Evolutionary conservation across 2,888 invertebrate genomes (phyloP), one percentile per base, ranked within the genome.

Genomic region (Torymus tubicola): DNA sequence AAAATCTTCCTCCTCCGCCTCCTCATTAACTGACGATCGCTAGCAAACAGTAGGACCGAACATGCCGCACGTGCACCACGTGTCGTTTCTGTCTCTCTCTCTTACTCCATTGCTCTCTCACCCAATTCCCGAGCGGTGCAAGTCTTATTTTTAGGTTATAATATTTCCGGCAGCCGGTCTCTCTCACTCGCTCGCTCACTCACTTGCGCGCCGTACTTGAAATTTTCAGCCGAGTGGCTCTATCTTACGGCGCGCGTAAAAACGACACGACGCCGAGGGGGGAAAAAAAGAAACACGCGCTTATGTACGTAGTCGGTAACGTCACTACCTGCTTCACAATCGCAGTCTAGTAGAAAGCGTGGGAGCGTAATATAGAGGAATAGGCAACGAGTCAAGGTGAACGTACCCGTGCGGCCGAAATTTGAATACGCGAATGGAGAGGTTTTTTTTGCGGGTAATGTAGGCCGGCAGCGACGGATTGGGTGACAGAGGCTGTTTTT

Each of bases 81-180:
- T 42, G 42, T 42, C 31, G 31, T 31, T 8, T 31, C 31, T 5
- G 0, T 31, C 42, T 42, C 21, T 21, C 21, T 21, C 21, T 21
- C 2, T 21, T 21, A 21, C 21, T 21, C 42, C 42, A 42, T 42
- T 42, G 10, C 42, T 42, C 42, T 42, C 42, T 42, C 42, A 42
- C 42, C 8, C 42, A 42, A 42, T 42, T 42, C 42, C 8, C 42
- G 8, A 8, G 42, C 42, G 42, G 42, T 8, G 42, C 8, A 8
- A 42, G 42, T 67, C 67, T 78, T 78, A 78, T 78, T 78, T 81
- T 78, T 81, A 78, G 81, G 81, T 78, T 78, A 78, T 78, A 78
- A 78, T 78, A 78, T 74, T 78, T 81, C 75, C 78, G 78, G 81
- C 70, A 52, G 13, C 42, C 42, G 42, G 42, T 42, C 42, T 42